Percentiles rank a stretch among this genome's conserved stretches.
phyloP scores from a whole-genome alignment of 2,888 invertebrate genomes.

The Aphrophora alni region DNA sequence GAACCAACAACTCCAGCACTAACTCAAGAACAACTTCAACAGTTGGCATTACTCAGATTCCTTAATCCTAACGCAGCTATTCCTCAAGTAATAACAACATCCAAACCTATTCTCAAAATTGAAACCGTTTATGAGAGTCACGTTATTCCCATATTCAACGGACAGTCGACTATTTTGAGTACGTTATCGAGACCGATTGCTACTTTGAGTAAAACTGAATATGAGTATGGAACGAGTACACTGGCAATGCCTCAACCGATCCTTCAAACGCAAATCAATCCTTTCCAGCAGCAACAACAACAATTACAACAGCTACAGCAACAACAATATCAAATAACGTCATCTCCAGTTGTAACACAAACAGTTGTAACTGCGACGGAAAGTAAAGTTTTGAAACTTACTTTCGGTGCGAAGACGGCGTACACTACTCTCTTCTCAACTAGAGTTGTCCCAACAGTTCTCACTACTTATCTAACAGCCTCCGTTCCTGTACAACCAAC shows the following conservation, averaged over 20 bases:
- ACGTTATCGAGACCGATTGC: constrained; percentile 81
- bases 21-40: constrained; percentile 74
- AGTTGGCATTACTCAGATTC: constrained; percentile 73
- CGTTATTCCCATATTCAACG: constrained; percentile 78
- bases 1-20: constrained; percentile 62
- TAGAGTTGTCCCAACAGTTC: constrained; percentile 78
- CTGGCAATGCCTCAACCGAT: constrained; percentile 64
- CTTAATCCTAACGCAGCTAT: constrained; percentile 71
- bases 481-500: constrained; percentile 74
- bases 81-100: constrained; percentile 77
- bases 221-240: constrained; percentile 77
- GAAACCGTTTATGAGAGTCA: constrained; percentile 85
- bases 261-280: constrained; percentile 57
- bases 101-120: constrained; percentile 75
- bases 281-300: constrained; percentile 59
- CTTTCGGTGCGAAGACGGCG: constrained; percentile 90
- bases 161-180: constrained; percentile 75
- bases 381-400: constrained; percentile 81
- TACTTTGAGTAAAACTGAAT: constrained; percentile 80
- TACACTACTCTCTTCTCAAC: constrained; percentile 87
- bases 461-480: constrained; percentile 85
- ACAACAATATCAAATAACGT: constrained; percentile 77
- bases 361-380: constrained; percentile 80
- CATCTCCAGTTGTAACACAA: constrained; percentile 80
- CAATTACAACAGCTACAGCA: constrained; percentile 60